Conservation (phyloP, 2,888 invertebrate species). For the Nephrotoma appendiculata region DNA sequence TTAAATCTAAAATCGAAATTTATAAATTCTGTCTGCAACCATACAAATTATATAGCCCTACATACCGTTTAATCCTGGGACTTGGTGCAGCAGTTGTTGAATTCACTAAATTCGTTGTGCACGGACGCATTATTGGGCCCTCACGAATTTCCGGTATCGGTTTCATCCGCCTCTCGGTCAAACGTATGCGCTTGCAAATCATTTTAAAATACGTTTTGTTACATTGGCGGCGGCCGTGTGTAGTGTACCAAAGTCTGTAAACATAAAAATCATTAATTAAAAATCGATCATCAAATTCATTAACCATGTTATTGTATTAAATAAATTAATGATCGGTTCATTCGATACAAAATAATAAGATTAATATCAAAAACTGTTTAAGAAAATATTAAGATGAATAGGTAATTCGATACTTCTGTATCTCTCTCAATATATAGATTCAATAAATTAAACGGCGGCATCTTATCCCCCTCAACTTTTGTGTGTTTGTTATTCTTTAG, state of each 20-base stretch:
- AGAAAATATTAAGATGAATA: background rate
- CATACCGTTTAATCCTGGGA: background rate
- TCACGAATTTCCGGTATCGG: background rate
- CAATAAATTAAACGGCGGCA: background rate
- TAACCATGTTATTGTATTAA: background rate
- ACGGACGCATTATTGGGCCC: conserved; percentile 8
- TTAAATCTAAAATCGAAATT: too few species aligned
- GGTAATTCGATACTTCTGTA: background rate
- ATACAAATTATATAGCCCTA: background rate
- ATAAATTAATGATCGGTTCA: background rate
- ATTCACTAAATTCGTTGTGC: background rate
- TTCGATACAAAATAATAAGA: background rate
- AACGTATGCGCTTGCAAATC: conserved; percentile 5
- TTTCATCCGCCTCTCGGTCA: conserved; percentile 4
- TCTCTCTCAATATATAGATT: background rate
- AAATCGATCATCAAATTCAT: background rate
- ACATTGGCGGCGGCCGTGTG: background rate
- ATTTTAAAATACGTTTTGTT: background rate
- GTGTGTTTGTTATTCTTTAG: background rate
- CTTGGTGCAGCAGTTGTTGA: background rate
- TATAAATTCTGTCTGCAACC: background rate
- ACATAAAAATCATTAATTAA: background rate
- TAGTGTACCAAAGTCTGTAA: background rate
- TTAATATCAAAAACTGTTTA: background rate
- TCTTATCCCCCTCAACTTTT: background rate